A percentile compares a stretch with the other conserved stretches of the same genome.
These are phyloP conservation scores for Antigone vipio DNA, from an alignment of 2,113 vertebrate genomes.

Conservation along the genomic window DNA sequence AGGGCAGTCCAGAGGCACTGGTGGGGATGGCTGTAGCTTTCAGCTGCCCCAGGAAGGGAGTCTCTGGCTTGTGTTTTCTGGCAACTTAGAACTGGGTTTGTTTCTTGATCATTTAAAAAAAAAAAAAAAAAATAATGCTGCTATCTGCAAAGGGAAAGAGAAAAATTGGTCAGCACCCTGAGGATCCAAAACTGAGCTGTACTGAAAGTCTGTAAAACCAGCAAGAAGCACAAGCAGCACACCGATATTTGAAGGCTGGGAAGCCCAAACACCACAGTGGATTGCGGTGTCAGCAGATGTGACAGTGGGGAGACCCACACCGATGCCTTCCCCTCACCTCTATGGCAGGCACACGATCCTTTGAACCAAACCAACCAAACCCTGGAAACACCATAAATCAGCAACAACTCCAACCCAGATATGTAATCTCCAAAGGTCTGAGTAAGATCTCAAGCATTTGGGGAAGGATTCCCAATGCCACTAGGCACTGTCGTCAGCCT, in stretches of 20 bases:
- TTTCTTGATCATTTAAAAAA: neutral
- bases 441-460: neutral
- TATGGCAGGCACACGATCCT: neutral
- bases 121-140: neutral
- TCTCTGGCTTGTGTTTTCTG: conserved; percentile 67
- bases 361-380: neutral
- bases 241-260: neutral
- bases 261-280: neutral
- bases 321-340: neutral
- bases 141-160: conserved; percentile 65
- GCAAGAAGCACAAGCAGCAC: neutral
- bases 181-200: neutral
- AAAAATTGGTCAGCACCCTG: neutral
- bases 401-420: neutral
- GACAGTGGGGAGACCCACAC: neutral
- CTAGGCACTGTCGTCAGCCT: neutral
- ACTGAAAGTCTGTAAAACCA: neutral
- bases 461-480: neutral
- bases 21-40: conserved; percentile 16
- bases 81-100: conserved; percentile 69
- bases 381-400: neutral
- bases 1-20: neutral
- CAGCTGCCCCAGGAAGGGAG: conserved; percentile 34
- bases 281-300: neutral
- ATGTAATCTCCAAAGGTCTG: neutral